These are phyloP conservation scores for Colius striatus DNA, from an alignment of 2,113 vertebrate genomes.

Conservation along the genomic window DNA sequence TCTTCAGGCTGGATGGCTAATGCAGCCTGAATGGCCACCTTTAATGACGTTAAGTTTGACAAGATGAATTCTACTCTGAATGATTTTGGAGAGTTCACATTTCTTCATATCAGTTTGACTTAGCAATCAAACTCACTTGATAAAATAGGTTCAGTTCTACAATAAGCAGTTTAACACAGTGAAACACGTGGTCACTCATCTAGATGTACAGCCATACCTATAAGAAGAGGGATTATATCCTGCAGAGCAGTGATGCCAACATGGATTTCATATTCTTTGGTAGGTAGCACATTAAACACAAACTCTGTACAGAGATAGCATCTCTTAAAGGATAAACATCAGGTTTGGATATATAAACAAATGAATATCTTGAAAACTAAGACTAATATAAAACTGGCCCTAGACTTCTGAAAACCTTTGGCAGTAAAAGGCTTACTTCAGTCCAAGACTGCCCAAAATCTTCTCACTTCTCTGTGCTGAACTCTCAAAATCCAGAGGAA, in stretches of 20 bases:
- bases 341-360: background rate
- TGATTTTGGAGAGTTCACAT: background rate
- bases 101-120: background rate
- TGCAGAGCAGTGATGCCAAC: background rate
- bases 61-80: background rate
- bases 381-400: background rate
- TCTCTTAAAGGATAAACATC: background rate
- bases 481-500: background rate
- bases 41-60: background rate
- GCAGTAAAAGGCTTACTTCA: background rate
- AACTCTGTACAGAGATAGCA: background rate
- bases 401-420: background rate
- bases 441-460: background rate
- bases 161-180: background rate
- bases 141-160: background rate
- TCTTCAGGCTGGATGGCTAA: background rate
- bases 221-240: background rate
- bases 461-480: background rate
- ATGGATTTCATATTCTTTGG: background rate
- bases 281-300: background rate
- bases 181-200: background rate
- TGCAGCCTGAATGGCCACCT: background rate
- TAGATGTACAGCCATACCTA: background rate
- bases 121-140: background rate
- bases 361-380: background rate